Base-by-base conservation (phyloP, 2,797 vertebrate species). In the Squalus acanthias region DNA sequence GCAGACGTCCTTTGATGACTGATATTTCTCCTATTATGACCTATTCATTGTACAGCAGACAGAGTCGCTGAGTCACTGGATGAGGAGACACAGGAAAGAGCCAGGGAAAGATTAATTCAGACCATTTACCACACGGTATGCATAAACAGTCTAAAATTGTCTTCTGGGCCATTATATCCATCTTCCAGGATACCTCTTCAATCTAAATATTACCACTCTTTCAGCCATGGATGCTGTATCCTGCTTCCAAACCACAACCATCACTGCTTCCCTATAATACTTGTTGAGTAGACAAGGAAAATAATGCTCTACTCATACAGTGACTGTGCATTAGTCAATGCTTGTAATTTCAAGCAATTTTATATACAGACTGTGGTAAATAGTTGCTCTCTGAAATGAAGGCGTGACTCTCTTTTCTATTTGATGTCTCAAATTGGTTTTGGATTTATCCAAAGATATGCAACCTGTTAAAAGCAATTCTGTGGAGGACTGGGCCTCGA, bases 381-480 rank as follows among this genome's bases (percentile, higher is more conserved):
- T 93, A 93, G n/a, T 65, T 93, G 9, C 4, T 39, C 8, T 69
- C 20, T 67, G n/a, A 93, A 93, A 39, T 46, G 39, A 93, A 69
- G 22, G n/a, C 24, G 0, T 20, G 2, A 8, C 91, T 46, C 79
- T 20, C 20, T 46, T 85, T 85, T 85, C 20, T 50, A 50, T 85
- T 85, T 85, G 82, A 85, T 50, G 46, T 85, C 17, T 85, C 20
- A 85, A 85, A 50, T 50, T 85, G 82, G 46, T 24, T 17, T 33
- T 93, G 91, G 20, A 93, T 93, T 93, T 93, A 69, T 93, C 39
- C 39, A 63, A 67, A 93, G 63, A 93, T 67, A 69, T 93, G n/a
- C 39, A 60, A 95, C 20, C 10, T 60, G 26, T 57, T 74, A 53
- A 74, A 95, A 72, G 50, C 69, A 95, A 33, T 26, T 76, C 53